These are phyloP conservation scores for Marisa cornuarietis DNA, from an alignment of 1,140 invertebrate genomes.

Conservation along the genomic window DNA sequence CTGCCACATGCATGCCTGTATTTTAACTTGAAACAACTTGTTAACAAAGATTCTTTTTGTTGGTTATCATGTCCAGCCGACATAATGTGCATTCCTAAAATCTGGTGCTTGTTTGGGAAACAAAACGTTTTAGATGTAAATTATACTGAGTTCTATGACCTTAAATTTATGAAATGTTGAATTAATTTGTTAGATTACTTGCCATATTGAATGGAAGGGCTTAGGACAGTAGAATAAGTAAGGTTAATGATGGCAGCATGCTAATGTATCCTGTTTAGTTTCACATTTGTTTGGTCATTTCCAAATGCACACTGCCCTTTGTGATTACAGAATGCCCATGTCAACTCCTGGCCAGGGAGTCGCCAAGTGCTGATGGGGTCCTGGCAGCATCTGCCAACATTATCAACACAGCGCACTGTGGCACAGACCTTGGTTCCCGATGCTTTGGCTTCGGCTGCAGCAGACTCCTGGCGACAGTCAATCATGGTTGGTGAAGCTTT, in stretches of 20 bases:
- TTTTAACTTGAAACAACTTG: too few species aligned
- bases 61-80: too few species aligned
- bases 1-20: too few species aligned
- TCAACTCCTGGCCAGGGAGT: constrained; percentile 79
- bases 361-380: constrained; percentile 84
- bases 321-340: constrained; percentile 76
- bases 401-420: constrained; percentile 74
- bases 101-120: too few species aligned
- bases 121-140: too few species aligned
- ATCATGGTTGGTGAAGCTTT: constrained; percentile 76
- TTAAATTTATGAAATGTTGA: too few species aligned
- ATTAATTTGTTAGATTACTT: too few species aligned
- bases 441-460: constrained; percentile 67
- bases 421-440: constrained; percentile 72
- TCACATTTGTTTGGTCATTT: neutral
- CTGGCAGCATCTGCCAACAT: constrained; percentile 79
- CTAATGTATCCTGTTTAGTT: neutral
- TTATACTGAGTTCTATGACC: too few species aligned
- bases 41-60: neutral
- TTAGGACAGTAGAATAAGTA: too few species aligned
- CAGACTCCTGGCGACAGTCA: constrained; percentile 79
- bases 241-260: too few species aligned
- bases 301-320: neutral
- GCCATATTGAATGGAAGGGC: too few species aligned
- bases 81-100: too few species aligned